Percentiles rank a stretch among this genome's conserved stretches.
Evolutionary conservation across 2,797 vertebrate species (phyloP).

Genomic region (Crypturellus tataupa): DNA sequence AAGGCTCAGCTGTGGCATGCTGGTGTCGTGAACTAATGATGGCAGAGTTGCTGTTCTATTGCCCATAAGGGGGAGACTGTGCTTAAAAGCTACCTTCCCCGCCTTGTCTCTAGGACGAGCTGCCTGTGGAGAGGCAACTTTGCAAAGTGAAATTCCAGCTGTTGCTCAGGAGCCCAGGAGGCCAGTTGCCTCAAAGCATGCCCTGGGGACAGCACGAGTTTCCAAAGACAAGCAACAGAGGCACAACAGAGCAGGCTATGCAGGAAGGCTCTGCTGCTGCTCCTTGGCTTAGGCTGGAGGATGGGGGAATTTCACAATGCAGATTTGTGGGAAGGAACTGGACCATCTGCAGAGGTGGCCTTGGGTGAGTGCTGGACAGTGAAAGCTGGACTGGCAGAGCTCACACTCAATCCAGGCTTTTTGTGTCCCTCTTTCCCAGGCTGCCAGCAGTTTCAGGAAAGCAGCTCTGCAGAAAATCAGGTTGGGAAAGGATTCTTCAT

Average conservation of each 20-base stretch:
- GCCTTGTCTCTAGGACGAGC: background rate
- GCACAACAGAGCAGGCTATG: background rate
- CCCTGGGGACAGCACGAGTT: background rate
- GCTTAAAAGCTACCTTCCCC: background rate
- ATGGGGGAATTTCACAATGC: background rate
- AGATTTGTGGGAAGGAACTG: background rate
- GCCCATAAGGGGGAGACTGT: background rate
- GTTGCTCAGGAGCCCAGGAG: conserved; percentile 1
- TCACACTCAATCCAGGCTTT: background rate
- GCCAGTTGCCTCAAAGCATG: background rate
- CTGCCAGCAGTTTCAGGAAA: background rate
- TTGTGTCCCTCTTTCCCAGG: background rate
- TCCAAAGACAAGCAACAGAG: background rate
- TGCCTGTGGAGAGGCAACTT: background rate
- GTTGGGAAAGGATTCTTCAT: background rate
- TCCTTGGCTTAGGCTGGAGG: background rate
- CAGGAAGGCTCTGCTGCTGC: background rate
- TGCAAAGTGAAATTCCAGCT: conserved; percentile 33
- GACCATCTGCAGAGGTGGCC: background rate
- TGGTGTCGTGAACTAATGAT: background rate
- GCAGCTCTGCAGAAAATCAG: background rate
- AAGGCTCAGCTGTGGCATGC: background rate
- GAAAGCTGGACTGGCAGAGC: background rate
- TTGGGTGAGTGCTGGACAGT: background rate
- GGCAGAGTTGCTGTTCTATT: background rate